Evolutionary conservation across 2,113 vertebrate genomes (phyloP).

Genomic region (Tupaia tana): DNA sequence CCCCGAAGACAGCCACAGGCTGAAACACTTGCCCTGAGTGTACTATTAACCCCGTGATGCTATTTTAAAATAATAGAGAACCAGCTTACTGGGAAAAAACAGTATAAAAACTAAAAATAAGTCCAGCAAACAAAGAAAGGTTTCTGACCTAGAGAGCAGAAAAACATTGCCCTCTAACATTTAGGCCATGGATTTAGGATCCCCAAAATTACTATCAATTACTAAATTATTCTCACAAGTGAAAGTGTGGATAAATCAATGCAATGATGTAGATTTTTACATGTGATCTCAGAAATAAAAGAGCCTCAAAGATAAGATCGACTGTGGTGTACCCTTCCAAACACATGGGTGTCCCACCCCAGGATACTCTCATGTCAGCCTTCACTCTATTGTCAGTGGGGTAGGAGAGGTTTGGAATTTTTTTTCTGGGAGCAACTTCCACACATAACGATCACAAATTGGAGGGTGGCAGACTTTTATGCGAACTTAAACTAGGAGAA

Average conservation of each 20-base stretch:
- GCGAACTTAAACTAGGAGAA: not conserved
- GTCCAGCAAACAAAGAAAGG: conserved; percentile 31
- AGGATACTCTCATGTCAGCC: not conserved
- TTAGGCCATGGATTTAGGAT: not conserved
- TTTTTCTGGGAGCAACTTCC: not conserved
- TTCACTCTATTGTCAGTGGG: not conserved
- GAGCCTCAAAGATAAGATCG: not conserved
- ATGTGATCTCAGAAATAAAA: not conserved
- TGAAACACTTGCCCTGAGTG: not conserved
- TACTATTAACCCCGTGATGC: conserved; percentile 61
- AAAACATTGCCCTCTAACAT: not conserved
- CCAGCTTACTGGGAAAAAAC: conserved; percentile 29
- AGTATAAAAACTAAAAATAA: conserved; percentile 54
- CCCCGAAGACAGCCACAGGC: conserved; percentile 26
- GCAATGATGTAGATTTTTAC: not conserved
- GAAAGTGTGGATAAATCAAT: not conserved
- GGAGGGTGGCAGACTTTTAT: not conserved
- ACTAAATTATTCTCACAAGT: not conserved
- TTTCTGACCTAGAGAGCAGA: not conserved
- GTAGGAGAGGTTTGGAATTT: not conserved
- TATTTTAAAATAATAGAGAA: conserved; percentile 68
- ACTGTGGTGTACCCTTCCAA: not conserved
- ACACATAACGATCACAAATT: not conserved
- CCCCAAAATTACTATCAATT: not conserved
- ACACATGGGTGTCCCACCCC: not conserved